Evolutionary conservation across 2,888 invertebrate species (phyloP), one percentile per base, ranked within the genome.

Genomic region (Eristalis arbustorum): DNA sequence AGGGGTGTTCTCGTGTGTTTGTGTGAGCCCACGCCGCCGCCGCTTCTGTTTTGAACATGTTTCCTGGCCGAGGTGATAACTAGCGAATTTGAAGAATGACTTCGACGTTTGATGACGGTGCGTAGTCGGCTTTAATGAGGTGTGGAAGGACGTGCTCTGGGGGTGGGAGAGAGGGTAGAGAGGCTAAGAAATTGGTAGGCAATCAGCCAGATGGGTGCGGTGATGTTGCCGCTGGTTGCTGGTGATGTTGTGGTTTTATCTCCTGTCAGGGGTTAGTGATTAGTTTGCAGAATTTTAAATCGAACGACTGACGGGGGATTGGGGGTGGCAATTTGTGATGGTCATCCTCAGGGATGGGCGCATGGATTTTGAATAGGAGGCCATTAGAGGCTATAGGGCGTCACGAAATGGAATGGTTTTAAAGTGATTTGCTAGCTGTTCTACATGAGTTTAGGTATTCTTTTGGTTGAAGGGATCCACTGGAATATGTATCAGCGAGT

Each of bases 1-100:
- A 68, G 69, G 78, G 66, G 14, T 11, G 81, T 56, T 34, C 13
- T 57, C 6, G 34, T 57, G 31, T 31, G 1, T 63, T 3, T 40
- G 18, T n/a, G 18, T 23, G 25, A 8, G 31, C 31, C 10, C 2
- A 2, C 28, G 28, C 8, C 31, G 31, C 40, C 62, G 56, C n/a
- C 40, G 40, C 67, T 68, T 75, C 23, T 66, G 69, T 72, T 77
- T 66, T 73, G 18, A 18, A 49, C 63, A 11, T 61, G 22, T 59
- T 42, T 37, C 22, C 11, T 4, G 57, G 68, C 14, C 13, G 66
- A 78, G 78, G 74, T 87, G 85, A 82, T 82, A 87, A 82, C 69
- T 66, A 87, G 82, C 28, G 56, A 72, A 68, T 66, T 85, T 68
- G 68, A 80, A 62, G 75, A 72, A 81, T 64, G 67, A 72, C 63